Evolutionary conservation across 2,888 invertebrate species (phyloP).

Genomic region (Cactoblastis cactorum): DNA sequence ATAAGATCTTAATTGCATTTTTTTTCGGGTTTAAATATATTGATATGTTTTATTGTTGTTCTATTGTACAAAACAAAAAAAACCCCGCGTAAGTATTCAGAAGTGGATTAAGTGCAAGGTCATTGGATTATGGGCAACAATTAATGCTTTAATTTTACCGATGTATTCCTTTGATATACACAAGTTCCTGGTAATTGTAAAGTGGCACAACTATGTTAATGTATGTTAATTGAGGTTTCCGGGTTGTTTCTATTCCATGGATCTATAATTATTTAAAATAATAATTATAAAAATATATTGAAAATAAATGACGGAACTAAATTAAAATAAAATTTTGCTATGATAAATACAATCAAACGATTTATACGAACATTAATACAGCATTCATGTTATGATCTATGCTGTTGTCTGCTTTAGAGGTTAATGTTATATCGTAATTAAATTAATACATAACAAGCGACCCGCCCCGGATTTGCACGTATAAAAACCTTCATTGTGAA

Average conservation of each 20-base stretch:
- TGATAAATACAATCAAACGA: not conserved
- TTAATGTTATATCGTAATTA: too few relatives aligned
- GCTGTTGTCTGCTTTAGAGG: too few relatives aligned
- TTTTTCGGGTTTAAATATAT: too few relatives aligned
- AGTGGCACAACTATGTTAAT: constrained; percentile 21
- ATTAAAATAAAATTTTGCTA: not conserved
- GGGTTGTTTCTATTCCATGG: constrained; percentile 17
- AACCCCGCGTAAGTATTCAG: constrained; percentile 28
- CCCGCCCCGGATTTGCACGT: too few relatives aligned
- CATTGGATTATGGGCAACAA: constrained; percentile 38
- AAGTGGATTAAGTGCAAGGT: constrained; percentile 49
- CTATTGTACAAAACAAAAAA: not conserved
- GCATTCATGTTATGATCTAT: too few relatives aligned
- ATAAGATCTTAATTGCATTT: too few relatives aligned
- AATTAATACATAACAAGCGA: too few relatives aligned
- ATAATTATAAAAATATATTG: too few relatives aligned
- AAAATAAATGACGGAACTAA: not conserved
- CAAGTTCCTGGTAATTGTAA: constrained; percentile 47
- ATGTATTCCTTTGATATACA: too few relatives aligned
- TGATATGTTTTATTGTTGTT: too few relatives aligned
- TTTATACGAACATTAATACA: too few relatives aligned
- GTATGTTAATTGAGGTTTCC: constrained; percentile 26
- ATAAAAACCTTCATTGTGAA: too few relatives aligned
- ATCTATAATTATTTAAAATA: not conserved
- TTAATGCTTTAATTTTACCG: constrained; percentile 30